Base-by-base conservation (phyloP, 2,797 vertebrate genomes). In the Phataginus tetradactyla region DNA sequence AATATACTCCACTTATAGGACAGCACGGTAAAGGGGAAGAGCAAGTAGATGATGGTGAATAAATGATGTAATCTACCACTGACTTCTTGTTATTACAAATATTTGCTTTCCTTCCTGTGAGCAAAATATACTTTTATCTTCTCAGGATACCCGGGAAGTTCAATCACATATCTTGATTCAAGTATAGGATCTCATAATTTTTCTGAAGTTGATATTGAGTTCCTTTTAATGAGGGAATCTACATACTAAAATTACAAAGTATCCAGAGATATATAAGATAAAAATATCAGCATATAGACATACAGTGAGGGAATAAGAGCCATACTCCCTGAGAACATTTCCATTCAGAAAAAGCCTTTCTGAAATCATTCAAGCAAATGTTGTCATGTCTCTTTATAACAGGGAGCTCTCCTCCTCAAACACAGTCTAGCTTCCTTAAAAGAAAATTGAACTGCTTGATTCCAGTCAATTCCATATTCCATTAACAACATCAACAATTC, bases 251-350 rank as follows among this genome's bases (percentile, higher is more conserved):
- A 64, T 55, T 59, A 63, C 12, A 21, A 53, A 6, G 34, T 80
- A 61, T 39, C 21, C 4, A 59, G 21, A 90, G 34, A 59, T 25
- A 13, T 0, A 7, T 69, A 39, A 86, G 4, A 2, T 71, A 49
- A 63, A 90, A 69, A 45, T 32, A 25, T 0, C 5, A 71, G 34
- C 10, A 61, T 17, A 57, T 9, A 51, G 29, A 42, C 14, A 59
- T 39, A 32, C 0, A 3, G 0, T 45, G 29, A 27, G 27, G 6
- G 17, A 74, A 79, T 4, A 5, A 29, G 25, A 74, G 15, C 5
- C 1, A 5, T 1, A 1, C 0, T 68, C 4, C 10, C 21, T 21
- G 3, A 4, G 1, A 87, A 68, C 2, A 63, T 6, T 85, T 68
- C 9, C 8, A 55, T 49, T 77, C 9, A 64, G 51, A 63, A 86